Percentiles rank a stretch among this genome's conserved stretches.
These are phyloP conservation scores for Gallinago paraguaiae DNA, from an alignment of 2,113 vertebrate species.

Conservation along the genomic window DNA sequence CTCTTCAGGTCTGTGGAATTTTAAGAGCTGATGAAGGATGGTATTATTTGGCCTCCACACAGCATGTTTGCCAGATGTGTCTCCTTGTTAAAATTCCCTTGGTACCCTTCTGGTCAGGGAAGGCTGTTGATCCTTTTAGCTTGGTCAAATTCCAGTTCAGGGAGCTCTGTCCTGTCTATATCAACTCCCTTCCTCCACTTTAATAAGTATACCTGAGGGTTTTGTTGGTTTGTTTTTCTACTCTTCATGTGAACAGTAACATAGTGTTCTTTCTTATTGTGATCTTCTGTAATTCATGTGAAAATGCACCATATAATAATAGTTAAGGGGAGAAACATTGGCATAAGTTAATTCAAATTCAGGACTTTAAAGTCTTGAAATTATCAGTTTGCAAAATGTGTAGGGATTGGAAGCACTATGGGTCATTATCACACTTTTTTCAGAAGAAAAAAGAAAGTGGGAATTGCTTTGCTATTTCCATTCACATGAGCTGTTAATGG, in stretches of 20 bases:
- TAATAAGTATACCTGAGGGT: neutral
- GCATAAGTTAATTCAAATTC: neutral
- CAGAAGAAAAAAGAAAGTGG: neutral
- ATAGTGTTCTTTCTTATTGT: neutral
- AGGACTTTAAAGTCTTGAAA: neutral
- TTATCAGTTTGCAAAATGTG: neutral
- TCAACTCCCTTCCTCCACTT: neutral
- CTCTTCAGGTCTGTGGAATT: slow-evolving; percentile 9
- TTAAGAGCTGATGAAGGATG: slow-evolving; percentile 38
- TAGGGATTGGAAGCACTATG: neutral
- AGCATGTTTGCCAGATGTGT: slow-evolving; percentile 21
- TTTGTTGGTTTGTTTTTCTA: neutral
- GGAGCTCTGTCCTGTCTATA: neutral
- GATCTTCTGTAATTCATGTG: neutral
- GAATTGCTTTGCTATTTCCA: neutral
- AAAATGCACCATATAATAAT: neutral
- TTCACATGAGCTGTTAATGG: neutral
- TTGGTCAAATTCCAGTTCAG: slow-evolving; percentile 45
- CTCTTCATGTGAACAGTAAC: neutral
- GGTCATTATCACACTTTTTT: neutral
- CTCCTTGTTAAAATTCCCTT: slow-evolving; percentile 37
- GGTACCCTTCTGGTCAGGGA: neutral
- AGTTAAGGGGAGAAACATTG: neutral
- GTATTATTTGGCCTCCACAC: neutral
- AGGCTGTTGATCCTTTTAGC: slow-evolving; percentile 42